phyloP scores from a whole-genome alignment of 2,888 invertebrate genomes.

The Operophtera brumata region DNA sequence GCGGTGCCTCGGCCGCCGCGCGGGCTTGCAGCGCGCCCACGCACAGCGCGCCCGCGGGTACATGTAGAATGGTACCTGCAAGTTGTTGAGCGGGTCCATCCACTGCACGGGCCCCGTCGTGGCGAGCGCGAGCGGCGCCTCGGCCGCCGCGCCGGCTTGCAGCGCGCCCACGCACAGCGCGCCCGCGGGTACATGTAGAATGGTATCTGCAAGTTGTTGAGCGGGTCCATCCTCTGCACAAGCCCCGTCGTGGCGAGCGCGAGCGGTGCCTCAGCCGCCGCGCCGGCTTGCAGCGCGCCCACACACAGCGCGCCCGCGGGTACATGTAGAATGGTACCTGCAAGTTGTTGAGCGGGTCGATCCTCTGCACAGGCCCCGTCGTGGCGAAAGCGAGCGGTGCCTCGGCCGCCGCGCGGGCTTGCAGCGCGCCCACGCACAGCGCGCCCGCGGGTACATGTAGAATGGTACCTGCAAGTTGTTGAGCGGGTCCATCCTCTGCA shows the following conservation, averaged over 20 bases:
- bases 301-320: no score
- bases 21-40: slow-evolving; percentile 88
- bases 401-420: slow-evolving; percentile 84
- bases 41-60: no score
- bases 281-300: slow-evolving; percentile 85
- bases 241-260: slow-evolving; percentile 92
- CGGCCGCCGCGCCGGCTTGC: slow-evolving; percentile 85
- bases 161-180: slow-evolving; percentile 88
- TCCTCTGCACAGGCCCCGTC: slow-evolving; percentile 95
- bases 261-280: slow-evolving; percentile 87
- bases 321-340: no score
- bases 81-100: slow-evolving; percentile 98
- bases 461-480: slow-evolving; percentile 97
- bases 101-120: slow-evolving; percentile 95
- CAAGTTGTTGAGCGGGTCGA: slow-evolving; percentile 98
- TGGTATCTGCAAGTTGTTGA: slow-evolving; percentile 97
- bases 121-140: slow-evolving; percentile 87
- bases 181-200: slow-evolving; percentile 95
- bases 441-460: no score
- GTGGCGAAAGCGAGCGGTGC: slow-evolving; percentile 89
- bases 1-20: slow-evolving; percentile 85
- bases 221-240: slow-evolving; percentile 98
- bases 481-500: slow-evolving; percentile 98
- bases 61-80: slow-evolving; percentile 82
- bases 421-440: slow-evolving; percentile 90